Base-by-base conservation (phyloP, 2,113 vertebrate species). In the Axis porcinus region DNA sequence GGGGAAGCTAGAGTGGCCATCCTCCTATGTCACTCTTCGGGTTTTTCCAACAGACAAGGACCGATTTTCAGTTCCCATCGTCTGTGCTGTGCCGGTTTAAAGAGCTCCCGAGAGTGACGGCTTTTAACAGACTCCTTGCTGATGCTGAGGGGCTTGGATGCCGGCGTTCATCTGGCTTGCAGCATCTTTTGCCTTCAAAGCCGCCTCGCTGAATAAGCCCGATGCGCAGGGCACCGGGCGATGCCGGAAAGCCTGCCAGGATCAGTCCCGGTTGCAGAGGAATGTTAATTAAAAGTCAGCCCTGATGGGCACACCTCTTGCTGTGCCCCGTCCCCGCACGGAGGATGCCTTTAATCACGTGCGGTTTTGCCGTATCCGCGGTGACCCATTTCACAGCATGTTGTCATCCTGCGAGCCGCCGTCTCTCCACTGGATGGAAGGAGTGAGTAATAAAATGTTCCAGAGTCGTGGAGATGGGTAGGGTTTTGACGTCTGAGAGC, bases 331-430 rank as follows among this genome's bases (percentile, higher is more conserved):
- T 21, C 16, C 47, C 47, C 50, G 0, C 28, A 15, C 0, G 5
- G 30, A 60, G n/a, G 67, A 70, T 5, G 4, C 45, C 16, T 67
- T 50, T 27, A 54, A 74, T 17, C 36, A 19, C 0, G 21, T 4
- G 3, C 2, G 5, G 6, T 70, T 21, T 10, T 70, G 7, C 5
- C 0, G 0, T 19, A 8, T 19, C 47, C 0, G 0, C 0, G 2
- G 36, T 79, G 64, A 52, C 64, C 47, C n/a, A 21, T 74, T 30
- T 40, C 10, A 54, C n/a, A 13, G 47, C n/a, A 1, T 28, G 47
- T 2, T 7, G 23, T 27, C 3, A 19, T 13, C 47, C 0, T 0
- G 14, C 0, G 9, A 15, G 47, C 11, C 0, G 3, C 15, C n/a
- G 1, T 21, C 12, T 55, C 47, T 54, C 14, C n/a, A 11, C 9